These are phyloP conservation scores for Dolichallabes microphthalmus DNA, from an alignment of 2,113 vertebrate genomes.

Conservation along the genomic window DNA sequence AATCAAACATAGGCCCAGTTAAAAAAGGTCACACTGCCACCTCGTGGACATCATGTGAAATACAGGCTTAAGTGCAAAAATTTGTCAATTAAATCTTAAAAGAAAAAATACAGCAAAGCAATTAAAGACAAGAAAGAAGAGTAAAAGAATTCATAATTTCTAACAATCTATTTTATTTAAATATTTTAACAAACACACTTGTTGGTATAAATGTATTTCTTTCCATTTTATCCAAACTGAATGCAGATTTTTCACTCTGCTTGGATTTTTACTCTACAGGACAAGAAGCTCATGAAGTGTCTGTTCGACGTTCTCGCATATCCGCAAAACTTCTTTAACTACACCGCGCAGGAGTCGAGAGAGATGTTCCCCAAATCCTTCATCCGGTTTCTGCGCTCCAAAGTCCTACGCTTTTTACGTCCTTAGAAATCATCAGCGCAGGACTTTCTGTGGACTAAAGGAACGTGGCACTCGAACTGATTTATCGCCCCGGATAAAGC, in stretches of 20 bases:
- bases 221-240: background rate
- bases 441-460: background rate
- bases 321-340: conserved; percentile 99
- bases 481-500: conserved; percentile 38
- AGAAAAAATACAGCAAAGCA: background rate
- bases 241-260: background rate
- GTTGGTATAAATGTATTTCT: conserved; percentile 3
- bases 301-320: conserved; percentile 96
- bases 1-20: background rate
- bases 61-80: background rate
- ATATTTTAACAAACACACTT: background rate
- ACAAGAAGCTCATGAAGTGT: conserved; percentile 98
- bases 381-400: conserved; percentile 91
- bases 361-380: conserved; percentile 99
- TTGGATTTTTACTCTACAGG: conserved; percentile 72
- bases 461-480: conserved; percentile 43
- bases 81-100: background rate
- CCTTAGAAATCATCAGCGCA: conserved; percentile 74
- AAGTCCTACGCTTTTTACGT: conserved; percentile 94
- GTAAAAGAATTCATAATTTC: background rate
- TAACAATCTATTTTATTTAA: background rate
- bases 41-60: conserved; percentile 52
- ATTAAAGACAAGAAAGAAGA: background rate
- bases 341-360: conserved; percentile 96
- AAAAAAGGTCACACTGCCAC: conserved; percentile 45